phyloP scores from a whole-genome alignment of 2,113 vertebrate genomes.

The Austrofundulus limnaeus region DNA sequence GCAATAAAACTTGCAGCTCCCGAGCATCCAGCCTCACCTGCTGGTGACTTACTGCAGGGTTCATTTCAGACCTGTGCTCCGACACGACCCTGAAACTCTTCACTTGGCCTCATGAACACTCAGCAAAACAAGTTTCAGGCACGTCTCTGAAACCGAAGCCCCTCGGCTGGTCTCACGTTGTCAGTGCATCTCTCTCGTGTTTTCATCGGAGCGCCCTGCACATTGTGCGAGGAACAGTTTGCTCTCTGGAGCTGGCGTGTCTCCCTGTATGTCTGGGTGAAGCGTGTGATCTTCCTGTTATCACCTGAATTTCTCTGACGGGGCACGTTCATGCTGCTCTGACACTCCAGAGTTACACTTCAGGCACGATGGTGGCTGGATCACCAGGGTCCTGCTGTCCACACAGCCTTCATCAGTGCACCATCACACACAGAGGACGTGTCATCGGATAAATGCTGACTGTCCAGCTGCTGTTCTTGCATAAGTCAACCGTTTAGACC shows the following conservation, averaged over 20 bases:
- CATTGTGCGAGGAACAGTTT: conserved; percentile 12
- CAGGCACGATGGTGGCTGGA: conserved; percentile 16
- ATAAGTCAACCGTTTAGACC: conserved; percentile 14
- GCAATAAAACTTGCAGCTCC: not conserved
- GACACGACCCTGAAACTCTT: conserved; percentile 14
- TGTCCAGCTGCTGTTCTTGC: conserved; percentile 57
- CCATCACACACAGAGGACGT: conserved; percentile 25
- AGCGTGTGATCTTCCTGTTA: conserved; percentile 36
- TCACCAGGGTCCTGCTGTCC: not conserved
- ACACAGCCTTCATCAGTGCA: not conserved
- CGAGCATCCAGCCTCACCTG: not conserved
- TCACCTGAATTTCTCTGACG: conserved; percentile 19
- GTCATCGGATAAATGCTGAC: conserved; percentile 56
- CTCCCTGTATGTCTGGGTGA: conserved; percentile 37
- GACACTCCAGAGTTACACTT: conserved; percentile 28
- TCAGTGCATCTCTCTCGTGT: conserved; percentile 60
- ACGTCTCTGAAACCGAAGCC: conserved; percentile 40
- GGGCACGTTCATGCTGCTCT: conserved; percentile 14
- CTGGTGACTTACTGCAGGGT: not conserved
- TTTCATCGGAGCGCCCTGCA: conserved; percentile 22
- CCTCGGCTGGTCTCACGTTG: conserved; percentile 39
- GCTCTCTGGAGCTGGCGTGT: conserved; percentile 9
- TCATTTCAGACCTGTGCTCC: conserved; percentile 18
- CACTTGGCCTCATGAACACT: conserved; percentile 5
- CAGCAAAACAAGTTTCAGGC: conserved; percentile 37